Conservation (phyloP, 2,797 vertebrate species). For the Anguilla obscura region DNA sequence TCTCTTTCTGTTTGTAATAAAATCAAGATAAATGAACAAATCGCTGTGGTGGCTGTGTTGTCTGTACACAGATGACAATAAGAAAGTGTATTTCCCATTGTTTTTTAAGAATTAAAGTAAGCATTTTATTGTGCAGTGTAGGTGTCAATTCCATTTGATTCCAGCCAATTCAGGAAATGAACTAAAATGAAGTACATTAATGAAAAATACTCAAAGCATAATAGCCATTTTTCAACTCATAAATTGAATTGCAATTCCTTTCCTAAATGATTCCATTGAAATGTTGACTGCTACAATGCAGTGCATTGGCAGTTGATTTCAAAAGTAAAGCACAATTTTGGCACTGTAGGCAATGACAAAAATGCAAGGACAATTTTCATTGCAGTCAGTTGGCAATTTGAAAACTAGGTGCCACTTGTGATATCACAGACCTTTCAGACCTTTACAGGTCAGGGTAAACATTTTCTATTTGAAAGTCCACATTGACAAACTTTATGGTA, state of each 20-base stretch:
- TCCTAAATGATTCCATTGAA: not conserved
- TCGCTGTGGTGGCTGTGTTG: not conserved
- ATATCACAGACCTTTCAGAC: not conserved
- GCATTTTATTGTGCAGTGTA: not conserved
- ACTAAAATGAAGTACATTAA: not conserved
- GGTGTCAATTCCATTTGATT: not conserved
- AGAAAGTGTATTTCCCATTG: not conserved
- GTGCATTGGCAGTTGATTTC: not conserved
- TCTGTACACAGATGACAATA: not conserved
- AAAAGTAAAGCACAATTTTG: not conserved
- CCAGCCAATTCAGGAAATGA: not conserved
- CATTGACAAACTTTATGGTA: not conserved
- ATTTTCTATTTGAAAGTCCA: not conserved
- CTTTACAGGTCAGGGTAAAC: not conserved
- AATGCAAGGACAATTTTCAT: not conserved
- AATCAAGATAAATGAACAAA: constrained; percentile 15
- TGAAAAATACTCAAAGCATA: not conserved
- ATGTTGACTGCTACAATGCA: not conserved
- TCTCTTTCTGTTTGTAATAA: constrained; percentile 25
- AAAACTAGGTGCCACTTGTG: not conserved
- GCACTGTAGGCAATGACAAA: not conserved
- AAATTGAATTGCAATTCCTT: not conserved
- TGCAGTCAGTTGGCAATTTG: not conserved
- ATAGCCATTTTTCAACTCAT: not conserved
- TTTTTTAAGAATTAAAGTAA: not conserved